phyloP scores from a whole-genome alignment of 1,140 invertebrate species.

The Zophobas atratus region DNA sequence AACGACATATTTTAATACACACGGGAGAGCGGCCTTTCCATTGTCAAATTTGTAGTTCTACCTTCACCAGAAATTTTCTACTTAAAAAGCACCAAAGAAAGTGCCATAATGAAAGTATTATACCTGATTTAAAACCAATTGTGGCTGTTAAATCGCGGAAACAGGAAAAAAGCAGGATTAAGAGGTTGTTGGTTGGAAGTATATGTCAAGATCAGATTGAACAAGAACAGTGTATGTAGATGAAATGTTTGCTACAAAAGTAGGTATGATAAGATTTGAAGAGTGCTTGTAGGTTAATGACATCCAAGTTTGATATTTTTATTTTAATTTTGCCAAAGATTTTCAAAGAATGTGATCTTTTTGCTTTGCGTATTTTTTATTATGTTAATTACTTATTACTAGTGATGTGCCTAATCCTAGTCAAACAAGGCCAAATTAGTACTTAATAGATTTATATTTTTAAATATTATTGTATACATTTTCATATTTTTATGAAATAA shows the following conservation, averaged over 20 bases:
- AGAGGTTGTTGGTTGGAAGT: background rate
- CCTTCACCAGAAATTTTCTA: slow-evolving; percentile 51
- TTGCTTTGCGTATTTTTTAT: no score
- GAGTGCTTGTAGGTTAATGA: no score
- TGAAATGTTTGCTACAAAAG: background rate
- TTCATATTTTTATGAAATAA: slow-evolving; percentile 37
- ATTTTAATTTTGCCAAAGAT: slow-evolving; percentile 1
- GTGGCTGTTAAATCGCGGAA: slow-evolving; percentile 7
- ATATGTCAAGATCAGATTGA: background rate
- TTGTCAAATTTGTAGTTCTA: slow-evolving; percentile 42
- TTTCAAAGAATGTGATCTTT: background rate
- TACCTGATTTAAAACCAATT: slow-evolving; percentile 50
- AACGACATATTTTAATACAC: slow-evolving; percentile 52
- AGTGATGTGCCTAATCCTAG: slow-evolving; percentile 44
- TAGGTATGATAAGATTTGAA: no score
- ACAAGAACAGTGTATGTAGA: background rate
- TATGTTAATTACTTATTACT: background rate
- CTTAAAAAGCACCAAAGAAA: slow-evolving; percentile 51
- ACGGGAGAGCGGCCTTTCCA: slow-evolving; percentile 48
- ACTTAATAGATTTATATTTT: slow-evolving; percentile 43
- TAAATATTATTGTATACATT: slow-evolving; percentile 22
- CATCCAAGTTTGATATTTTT: background rate
- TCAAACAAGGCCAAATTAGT: slow-evolving; percentile 45
- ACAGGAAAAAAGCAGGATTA: slow-evolving; percentile 28
- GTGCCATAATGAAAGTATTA: slow-evolving; percentile 26